A percentile compares a stretch with the other conserved stretches of the same genome.
phyloP scores from a whole-genome alignment of 2,797 vertebrate species.

The Rhinoraja longicauda region DNA sequence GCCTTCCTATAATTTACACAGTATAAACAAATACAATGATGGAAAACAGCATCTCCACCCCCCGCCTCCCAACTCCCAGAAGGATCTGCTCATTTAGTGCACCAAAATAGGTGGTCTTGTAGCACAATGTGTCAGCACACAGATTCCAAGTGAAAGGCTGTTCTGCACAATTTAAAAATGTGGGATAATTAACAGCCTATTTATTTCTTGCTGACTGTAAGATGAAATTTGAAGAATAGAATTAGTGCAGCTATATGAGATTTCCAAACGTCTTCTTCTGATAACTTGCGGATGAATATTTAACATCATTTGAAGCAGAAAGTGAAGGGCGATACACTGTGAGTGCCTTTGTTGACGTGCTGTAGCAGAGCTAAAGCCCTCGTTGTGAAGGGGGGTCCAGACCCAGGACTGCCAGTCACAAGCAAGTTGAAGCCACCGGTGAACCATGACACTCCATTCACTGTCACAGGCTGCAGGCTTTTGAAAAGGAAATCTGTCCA shows the following conservation, averaged over 20 bases:
- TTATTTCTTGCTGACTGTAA: background rate
- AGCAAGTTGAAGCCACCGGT: background rate
- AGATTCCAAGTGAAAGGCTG: background rate
- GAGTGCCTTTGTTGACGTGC: background rate
- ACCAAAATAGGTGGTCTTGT: background rate
- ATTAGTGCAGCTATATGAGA: background rate
- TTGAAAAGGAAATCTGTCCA: slow-evolving; percentile 19
- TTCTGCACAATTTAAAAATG: background rate
- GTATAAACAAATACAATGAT: background rate
- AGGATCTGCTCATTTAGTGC: background rate
- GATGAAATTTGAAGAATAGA: background rate
- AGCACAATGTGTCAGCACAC: background rate
- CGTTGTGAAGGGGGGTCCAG: background rate
- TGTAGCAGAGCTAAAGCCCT: background rate
- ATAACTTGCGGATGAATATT: background rate
- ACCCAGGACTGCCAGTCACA: background rate
- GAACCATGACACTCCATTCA: background rate
- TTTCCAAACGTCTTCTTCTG: background rate
- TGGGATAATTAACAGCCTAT: background rate
- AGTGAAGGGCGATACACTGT: background rate
- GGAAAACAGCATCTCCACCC: background rate
- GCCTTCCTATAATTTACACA: background rate
- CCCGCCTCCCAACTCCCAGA: background rate
- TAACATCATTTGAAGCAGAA: background rate
- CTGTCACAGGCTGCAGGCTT: background rate